These are phyloP conservation scores for Geodia barretti DNA, from an alignment of 37 sponge, comb jelly and placozoan genomes.

Conservation along the genomic window DNA sequence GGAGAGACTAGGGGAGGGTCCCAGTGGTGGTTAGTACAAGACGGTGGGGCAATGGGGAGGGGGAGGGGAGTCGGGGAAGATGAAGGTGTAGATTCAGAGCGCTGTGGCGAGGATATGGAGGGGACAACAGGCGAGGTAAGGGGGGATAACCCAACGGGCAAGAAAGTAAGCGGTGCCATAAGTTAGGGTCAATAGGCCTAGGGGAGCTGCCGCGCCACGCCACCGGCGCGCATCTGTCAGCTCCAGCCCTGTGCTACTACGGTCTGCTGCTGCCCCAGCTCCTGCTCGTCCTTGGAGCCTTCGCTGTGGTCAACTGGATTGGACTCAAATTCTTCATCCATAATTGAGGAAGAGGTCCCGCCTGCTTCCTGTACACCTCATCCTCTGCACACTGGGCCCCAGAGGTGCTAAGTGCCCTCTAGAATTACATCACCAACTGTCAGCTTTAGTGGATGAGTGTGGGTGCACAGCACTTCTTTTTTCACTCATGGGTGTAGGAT, in stretches of 20 bases:
- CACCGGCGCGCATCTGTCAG: conserved; percentile 23
- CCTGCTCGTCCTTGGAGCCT: conserved; percentile 35
- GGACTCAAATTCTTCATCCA: conserved; percentile 78
- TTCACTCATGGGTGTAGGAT: too few relatives aligned
- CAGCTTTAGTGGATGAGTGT: too few relatives aligned
- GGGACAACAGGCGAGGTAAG: background rate
- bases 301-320: conserved; percentile 52
- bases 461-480: too few relatives aligned
- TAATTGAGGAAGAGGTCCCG: too few relatives aligned
- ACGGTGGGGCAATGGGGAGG: too few relatives aligned
- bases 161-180: conserved; percentile 9
- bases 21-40: too few relatives aligned
- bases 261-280: conserved; percentile 43
- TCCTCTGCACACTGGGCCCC: too few relatives aligned
- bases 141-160: background rate
- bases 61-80: background rate
- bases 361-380: too few relatives aligned
- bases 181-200: background rate
- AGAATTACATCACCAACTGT: too few relatives aligned
- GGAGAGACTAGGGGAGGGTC: too few relatives aligned
- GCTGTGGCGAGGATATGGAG: background rate
- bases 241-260: conserved; percentile 67
- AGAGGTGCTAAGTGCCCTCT: too few relatives aligned
- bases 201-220: background rate
- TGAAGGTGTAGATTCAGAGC: background rate